Base-by-base conservation (phyloP, 2,888 invertebrate species). In the Oscheius sp. region DNA sequence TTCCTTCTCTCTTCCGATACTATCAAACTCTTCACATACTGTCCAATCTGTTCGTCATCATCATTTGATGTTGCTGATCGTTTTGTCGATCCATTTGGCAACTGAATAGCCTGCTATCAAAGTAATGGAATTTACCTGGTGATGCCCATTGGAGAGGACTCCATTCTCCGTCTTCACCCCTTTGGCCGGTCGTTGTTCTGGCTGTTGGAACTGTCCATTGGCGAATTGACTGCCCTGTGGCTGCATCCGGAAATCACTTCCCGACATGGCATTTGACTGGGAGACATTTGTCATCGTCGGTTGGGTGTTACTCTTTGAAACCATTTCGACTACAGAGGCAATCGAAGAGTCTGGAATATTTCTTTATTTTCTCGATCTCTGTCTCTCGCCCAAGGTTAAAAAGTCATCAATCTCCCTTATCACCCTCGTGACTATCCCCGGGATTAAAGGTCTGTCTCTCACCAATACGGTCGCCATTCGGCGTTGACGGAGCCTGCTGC, bases 301-400 rank as follows among this genome's bases (percentile, higher is more conserved):
- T 38, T 67, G 67, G 28, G 65, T 50, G 8, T 41, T 47, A 22
- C 59, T 59, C 26, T 59, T 57, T 3, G 67, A 67, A 24, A 67
- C 67, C 67, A 67, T 67, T 17, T 67, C 67, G 14, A 67, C 57
- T 1, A 67, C 67, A 2, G 67, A 67, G 14, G 67, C 59, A 6
- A 67, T 67, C 2, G 67, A 67, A 20, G 67, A 67, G 30, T 67
- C 67, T 67, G 33, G 32, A 63, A 20, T 2, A n/a, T 6, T 6
- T 47, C n/a, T 47, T 26, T 8, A 36, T 36, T 14, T 36, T 36
- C 36, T 14, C n/a, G n/a, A n/a, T n/a, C n/a, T n/a, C n/a, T n/a
- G n/a, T n/a, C n/a, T n/a, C n/a, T n/a, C n/a, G n/a, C n/a, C n/a
- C n/a, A n/a, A n/a, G n/a, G n/a, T n/a, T n/a, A n/a, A n/a, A n/a